A percentile compares a stretch with the other conserved stretches of the same genome.
These are phyloP conservation scores for Heliconius hortense DNA, from an alignment of 2,888 invertebrate species.

Conservation along the genomic window DNA sequence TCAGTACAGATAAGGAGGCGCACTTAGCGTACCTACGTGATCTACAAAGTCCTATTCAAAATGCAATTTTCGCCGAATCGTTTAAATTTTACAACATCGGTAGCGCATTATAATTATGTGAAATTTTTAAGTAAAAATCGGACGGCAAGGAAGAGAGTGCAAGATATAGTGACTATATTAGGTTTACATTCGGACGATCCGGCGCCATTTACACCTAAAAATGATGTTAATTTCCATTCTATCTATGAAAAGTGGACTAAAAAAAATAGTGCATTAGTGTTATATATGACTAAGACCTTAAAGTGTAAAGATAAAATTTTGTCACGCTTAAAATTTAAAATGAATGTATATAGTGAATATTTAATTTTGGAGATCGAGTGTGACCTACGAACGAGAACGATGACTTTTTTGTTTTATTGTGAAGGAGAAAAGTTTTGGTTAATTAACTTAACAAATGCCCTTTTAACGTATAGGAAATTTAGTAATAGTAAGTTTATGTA, in stretches of 20 bases:
- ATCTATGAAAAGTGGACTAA: conserved; percentile 23
- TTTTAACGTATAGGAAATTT: neutral
- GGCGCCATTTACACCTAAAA: conserved; percentile 49
- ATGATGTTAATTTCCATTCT: conserved; percentile 31
- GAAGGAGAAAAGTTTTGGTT: conserved; percentile 32
- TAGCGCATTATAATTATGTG: conserved; percentile 71
- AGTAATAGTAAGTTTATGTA: conserved; percentile 30
- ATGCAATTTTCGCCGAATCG: conserved; percentile 72
- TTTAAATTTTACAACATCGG: conserved; percentile 69
- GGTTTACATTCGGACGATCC: conserved; percentile 66
- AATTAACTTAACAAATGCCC: conserved; percentile 21
- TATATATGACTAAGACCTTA: conserved; percentile 50
- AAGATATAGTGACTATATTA: conserved; percentile 67
- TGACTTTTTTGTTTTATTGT: conserved; percentile 42
- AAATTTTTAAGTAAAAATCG: conserved; percentile 66
- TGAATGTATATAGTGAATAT: conserved; percentile 50
- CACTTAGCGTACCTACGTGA: conserved; percentile 46
- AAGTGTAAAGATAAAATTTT: conserved; percentile 49
- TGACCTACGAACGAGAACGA: conserved; percentile 56
- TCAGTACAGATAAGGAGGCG: conserved; percentile 54
- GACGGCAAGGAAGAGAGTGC: conserved; percentile 60
- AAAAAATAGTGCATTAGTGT: conserved; percentile 48
- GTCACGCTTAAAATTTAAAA: conserved; percentile 54
- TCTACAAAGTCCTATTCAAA: conserved; percentile 39
- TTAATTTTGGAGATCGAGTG: conserved; percentile 52